Evolutionary conservation across 2,113 vertebrate genomes (phyloP), one percentile per base, ranked within the genome.

Genomic region (Paedocypris sp.): DNA sequence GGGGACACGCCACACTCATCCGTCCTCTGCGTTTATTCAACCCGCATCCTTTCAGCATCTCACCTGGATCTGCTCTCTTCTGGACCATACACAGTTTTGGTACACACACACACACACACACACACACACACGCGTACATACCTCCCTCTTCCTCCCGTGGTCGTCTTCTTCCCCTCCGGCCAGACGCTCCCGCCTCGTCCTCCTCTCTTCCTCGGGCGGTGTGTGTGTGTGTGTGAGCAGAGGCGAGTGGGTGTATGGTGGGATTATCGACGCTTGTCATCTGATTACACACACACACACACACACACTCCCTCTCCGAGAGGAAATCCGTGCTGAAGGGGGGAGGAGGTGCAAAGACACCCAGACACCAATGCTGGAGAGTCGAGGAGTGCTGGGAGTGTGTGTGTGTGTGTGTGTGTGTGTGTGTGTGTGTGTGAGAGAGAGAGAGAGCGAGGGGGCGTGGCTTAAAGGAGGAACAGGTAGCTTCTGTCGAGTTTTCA

Each of bases 251-350:
- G 51, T 23, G 60, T 54, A 13, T 16, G 11, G 43, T 52, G 25
- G 38, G 64, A 65, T 72, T 65, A 62, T 60, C 49, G n/a, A 13
- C 29, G 35, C 32, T 41, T 51, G 65, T 64, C 64, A 71, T 64
- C 69, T 67, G 60, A 67, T 64, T 64, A 64, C 54, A 50, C 66
- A 68, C 48, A n/a, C n/a, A n/a, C n/a, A n/a, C n/a, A n/a, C n/a
- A n/a, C 47, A 47, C 42, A 56, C 32, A 20, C 60, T 49, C 56
- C 43, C 36, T n/a, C 50, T 50, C 29, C 12, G 57, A 57, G 51
- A 70, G 63, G 60, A 53, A 66, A 66, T 66, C 46, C 57, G 43
- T 18, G 1, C 11, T 51, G 31, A 45, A 50, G 45, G 58, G 68
- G 47, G 57, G 58, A 58, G 51, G 51, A 32, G 36, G 61, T 35